Evolutionary conservation across 2,113 vertebrate species (phyloP).

Genomic region (Onychostruthus taczanowskii): DNA sequence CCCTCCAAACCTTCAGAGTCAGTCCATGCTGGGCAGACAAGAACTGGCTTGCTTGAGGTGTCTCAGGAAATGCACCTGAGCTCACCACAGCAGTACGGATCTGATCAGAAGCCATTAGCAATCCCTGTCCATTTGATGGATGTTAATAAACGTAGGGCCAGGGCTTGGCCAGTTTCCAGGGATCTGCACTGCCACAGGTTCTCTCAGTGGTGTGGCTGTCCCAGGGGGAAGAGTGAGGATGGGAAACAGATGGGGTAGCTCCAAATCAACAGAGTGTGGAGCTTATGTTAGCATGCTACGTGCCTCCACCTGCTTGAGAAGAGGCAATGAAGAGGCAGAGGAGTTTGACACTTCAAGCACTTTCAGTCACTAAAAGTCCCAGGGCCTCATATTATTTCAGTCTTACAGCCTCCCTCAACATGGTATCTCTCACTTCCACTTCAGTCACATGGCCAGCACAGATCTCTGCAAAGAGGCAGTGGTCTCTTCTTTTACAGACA

Average conservation of each 20-base stretch:
- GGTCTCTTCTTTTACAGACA: slow-evolving; percentile 9
- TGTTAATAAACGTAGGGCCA: neutral
- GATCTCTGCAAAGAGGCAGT: slow-evolving; percentile 12
- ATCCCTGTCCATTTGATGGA: neutral
- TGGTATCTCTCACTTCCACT: neutral
- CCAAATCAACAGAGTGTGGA: neutral
- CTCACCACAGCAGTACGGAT: neutral
- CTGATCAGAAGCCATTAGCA: neutral
- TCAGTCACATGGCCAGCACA: slow-evolving; percentile 11
- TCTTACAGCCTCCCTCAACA: neutral
- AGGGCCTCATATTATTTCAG: neutral
- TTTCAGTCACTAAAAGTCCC: neutral
- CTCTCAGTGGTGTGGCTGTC: neutral
- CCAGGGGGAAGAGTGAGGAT: neutral
- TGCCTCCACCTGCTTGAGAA: neutral
- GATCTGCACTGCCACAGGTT: neutral
- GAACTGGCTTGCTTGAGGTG: neutral
- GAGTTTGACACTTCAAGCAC: neutral
- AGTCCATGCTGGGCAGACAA: neutral
- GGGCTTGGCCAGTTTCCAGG: neutral
- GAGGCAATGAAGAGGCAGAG: neutral
- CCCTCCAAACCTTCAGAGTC: neutral
- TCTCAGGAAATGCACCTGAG: neutral
- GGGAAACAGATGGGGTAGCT: neutral
- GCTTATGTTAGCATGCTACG: neutral